Evolutionary conservation across 2,797 vertebrate genomes (phyloP).

Genomic region (Stomatorhinus walkeri): DNA sequence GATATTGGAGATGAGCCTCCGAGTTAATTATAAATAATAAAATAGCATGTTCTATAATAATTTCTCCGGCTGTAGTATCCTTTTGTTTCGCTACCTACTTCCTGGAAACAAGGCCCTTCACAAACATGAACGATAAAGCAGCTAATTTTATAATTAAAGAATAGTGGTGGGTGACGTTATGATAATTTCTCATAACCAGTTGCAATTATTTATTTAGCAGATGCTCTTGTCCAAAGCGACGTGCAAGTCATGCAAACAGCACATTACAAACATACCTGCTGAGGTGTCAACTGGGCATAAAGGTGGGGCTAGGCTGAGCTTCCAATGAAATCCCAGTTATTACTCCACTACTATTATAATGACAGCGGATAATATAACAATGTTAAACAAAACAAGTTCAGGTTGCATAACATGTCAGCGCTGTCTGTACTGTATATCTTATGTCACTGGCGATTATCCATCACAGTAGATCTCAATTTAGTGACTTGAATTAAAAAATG

Average conservation of each 20-base stretch:
- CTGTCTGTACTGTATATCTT: not conserved
- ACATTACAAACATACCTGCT: not conserved
- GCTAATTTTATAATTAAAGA: slow-evolving; percentile 14
- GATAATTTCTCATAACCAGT: not conserved
- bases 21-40: slow-evolving; percentile 61
- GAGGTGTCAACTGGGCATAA: not conserved
- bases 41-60: slow-evolving; percentile 60
- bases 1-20: slow-evolving; percentile 46
- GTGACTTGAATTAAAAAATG: not conserved
- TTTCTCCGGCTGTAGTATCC: slow-evolving; percentile 64
- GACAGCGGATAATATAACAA: not conserved
- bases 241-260: not conserved
- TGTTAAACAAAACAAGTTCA: not conserved
- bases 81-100: slow-evolving; percentile 61
- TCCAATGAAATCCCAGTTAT: not conserved
- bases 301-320: not conserved
- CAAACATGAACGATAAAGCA: not conserved
- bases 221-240: not conserved
- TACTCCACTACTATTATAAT: not conserved
- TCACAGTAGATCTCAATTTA: not conserved
- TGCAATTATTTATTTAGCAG: not conserved
- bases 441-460: not conserved
- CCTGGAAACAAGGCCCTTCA: slow-evolving; percentile 39
- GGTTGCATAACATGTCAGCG: not conserved
- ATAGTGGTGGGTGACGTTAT: slow-evolving; percentile 28